Percentiles rank a stretch among this genome's conserved stretches.
These are phyloP conservation scores for Pempheris klunzingeri DNA, from an alignment of 2,797 vertebrate species.

Conservation along the genomic window DNA sequence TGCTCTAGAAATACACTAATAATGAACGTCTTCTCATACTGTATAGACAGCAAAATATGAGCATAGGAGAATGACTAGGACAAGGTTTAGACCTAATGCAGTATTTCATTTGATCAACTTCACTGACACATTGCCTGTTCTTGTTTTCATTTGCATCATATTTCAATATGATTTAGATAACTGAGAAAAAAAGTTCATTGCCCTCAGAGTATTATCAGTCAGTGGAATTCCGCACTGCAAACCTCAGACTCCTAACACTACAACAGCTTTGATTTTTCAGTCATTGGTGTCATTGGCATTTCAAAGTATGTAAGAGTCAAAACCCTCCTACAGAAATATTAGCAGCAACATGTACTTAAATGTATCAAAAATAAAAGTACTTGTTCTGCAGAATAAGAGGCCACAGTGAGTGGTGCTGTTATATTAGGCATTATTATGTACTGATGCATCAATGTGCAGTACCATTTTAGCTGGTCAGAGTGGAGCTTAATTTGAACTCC, in stretches of 20 bases:
- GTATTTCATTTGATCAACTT: not conserved
- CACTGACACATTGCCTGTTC: accelerated
- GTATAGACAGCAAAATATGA: not conserved
- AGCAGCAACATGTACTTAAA: not conserved
- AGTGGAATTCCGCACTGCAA: not conserved
- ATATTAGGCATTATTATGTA: conserved; percentile 1
- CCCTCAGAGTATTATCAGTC: not conserved
- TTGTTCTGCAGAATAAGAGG: not conserved
- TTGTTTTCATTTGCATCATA: conserved; percentile 9
- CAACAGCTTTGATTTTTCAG: conserved; percentile 12
- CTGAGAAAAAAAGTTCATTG: not conserved
- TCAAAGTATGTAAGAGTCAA: conserved; percentile 5
- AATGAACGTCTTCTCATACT: conserved; percentile 27
- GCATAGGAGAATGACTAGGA: not conserved
- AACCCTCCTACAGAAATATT: not conserved
- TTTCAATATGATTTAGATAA: conserved; percentile 12
- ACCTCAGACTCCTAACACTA: not conserved
- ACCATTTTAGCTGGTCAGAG: not conserved
- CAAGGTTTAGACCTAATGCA: not conserved
- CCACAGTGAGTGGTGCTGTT: no score
- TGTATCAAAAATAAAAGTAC: not conserved
- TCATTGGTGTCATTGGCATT: conserved; percentile 11
- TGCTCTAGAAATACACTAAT: conserved; percentile 17
- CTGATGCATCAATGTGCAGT: not conserved
- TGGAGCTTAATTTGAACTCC: not conserved